These are phyloP conservation scores for Marmota flaviventris DNA, from an alignment of 2,113 vertebrate genomes.

Conservation along the genomic window DNA sequence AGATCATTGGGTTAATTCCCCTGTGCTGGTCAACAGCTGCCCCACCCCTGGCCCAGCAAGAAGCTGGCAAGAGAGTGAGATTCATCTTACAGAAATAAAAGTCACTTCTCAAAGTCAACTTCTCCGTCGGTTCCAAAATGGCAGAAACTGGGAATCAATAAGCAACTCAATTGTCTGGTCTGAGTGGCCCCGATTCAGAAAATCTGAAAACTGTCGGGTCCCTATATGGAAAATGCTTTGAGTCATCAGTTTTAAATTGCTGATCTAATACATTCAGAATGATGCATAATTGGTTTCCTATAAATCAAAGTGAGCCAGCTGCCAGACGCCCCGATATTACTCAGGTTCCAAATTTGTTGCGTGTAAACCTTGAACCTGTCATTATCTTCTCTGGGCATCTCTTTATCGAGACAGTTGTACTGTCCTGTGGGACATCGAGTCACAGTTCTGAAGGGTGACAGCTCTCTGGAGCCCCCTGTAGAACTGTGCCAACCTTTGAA, in stretches of 20 bases:
- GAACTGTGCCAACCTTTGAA: not conserved
- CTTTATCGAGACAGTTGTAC: not conserved
- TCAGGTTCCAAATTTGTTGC: slow-evolving; percentile 40
- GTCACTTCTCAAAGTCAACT: not conserved
- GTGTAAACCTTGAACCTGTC: not conserved
- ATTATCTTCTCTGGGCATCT: not conserved
- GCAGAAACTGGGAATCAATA: no score
- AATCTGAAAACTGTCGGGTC: not conserved
- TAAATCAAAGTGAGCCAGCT: slow-evolving; percentile 56
- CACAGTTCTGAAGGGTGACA: not conserved
- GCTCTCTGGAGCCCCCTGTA: not conserved
- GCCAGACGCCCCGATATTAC: not conserved
- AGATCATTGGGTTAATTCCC: not conserved
- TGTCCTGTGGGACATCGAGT: fast-evolving
- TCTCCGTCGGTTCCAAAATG: not conserved
- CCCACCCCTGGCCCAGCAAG: not conserved
- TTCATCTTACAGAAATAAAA: not conserved
- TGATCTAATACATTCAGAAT: slow-evolving; percentile 30
- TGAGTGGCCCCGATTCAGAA: not conserved
- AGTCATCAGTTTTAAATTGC: slow-evolving; percentile 55
- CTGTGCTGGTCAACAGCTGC: not conserved
- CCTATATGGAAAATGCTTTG: not conserved
- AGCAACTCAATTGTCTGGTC: not conserved
- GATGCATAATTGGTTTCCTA: slow-evolving; percentile 17
- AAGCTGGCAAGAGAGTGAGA: not conserved